phyloP scores from a whole-genome alignment of 1,140 invertebrate species.

The Aradophagus sp. region DNA sequence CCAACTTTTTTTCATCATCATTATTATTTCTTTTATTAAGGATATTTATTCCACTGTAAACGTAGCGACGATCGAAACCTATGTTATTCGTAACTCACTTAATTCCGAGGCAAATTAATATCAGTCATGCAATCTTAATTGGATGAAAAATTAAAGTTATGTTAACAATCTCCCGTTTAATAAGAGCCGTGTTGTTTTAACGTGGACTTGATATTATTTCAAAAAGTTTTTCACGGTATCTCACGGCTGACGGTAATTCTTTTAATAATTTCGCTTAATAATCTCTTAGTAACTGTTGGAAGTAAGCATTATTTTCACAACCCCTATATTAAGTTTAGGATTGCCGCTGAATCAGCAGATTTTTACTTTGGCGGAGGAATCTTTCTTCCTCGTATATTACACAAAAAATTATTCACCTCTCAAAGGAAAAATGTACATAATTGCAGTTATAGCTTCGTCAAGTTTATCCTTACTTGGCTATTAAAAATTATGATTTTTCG shows the following conservation, averaged over 20 bases:
- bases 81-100: too few species aligned
- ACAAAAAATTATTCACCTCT: constrained; percentile 42
- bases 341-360: constrained; percentile 47
- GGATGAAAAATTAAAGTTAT: too few species aligned
- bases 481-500: constrained; percentile 38
- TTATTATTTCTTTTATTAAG: too few species aligned
- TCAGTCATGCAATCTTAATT: too few species aligned
- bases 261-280: constrained; percentile 51
- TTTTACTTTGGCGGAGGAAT: constrained; percentile 28
- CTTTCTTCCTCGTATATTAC: constrained; percentile 36
- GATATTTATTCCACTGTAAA: too few species aligned
- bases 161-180: too few species aligned
- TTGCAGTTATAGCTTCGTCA: constrained; percentile 38
- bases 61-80: too few species aligned
- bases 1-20: too few species aligned
- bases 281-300: constrained; percentile 40
- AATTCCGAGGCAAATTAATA: too few species aligned
- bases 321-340: constrained; percentile 35
- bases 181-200: constrained; percentile 31
- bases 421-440: constrained; percentile 39
- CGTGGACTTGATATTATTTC: constrained; percentile 25
- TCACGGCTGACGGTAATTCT: constrained; percentile 28
- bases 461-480: constrained; percentile 36
- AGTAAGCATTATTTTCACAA: constrained; percentile 49
- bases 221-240: constrained; percentile 25